Evolutionary conservation across 2,113 vertebrate genomes (phyloP).

Genomic region (Cinclus mexicanus): DNA sequence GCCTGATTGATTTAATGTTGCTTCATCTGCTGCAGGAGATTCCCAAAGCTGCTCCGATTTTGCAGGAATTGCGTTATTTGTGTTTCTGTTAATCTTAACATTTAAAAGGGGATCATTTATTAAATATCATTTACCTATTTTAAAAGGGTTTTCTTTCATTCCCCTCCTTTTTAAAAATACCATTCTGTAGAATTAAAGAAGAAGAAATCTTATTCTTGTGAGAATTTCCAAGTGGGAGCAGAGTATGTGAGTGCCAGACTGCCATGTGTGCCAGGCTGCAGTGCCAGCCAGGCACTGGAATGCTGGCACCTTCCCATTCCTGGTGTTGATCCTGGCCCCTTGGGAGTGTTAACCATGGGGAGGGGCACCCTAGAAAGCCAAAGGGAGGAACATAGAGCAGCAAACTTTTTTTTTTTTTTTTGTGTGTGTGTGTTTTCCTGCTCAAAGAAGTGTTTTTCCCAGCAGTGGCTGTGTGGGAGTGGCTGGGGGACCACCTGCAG

Average conservation of each 20-base stretch:
- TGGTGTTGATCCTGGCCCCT: neutral
- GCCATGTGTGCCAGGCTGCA: neutral
- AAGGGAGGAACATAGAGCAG: neutral
- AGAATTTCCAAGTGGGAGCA: neutral
- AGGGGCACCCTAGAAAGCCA: neutral
- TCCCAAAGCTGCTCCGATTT: conserved; percentile 15
- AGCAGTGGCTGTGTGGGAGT: neutral
- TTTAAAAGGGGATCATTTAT: neutral
- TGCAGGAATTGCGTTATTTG: neutral
- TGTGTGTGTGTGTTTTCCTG: neutral
- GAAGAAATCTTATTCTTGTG: neutral
- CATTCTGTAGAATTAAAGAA: neutral
- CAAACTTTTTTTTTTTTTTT: neutral
- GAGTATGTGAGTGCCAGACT: neutral
- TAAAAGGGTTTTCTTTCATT: neutral
- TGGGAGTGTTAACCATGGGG: neutral
- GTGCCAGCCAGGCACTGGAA: fast-evolving
- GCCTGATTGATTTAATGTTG: conserved; percentile 16
- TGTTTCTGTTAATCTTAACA: neutral
- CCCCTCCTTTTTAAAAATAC: neutral
- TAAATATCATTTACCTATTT: neutral
- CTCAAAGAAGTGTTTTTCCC: neutral
- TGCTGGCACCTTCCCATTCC: neutral
- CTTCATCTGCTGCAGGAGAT: conserved; percentile 2
- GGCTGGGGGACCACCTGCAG: neutral